phyloP scores from a whole-genome alignment of 2,113 vertebrate species.

The Channa maculata region DNA sequence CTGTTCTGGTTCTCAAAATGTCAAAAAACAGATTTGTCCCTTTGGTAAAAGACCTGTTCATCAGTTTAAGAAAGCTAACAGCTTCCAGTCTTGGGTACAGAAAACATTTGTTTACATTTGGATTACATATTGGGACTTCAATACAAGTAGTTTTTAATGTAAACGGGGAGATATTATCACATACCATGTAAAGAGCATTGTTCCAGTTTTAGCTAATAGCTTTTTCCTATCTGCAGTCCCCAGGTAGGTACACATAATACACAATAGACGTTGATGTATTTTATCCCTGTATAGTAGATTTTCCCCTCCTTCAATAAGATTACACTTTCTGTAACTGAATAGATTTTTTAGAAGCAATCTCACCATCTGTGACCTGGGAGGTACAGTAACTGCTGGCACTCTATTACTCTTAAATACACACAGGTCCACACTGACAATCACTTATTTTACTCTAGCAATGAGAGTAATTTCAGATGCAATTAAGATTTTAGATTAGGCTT shows the following conservation, averaged over 20 bases:
- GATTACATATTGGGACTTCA: conserved; percentile 10
- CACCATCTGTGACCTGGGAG: conserved; percentile 35
- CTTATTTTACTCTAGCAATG: conserved; percentile 17
- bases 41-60: not conserved
- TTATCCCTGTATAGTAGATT: not conserved
- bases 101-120: conserved; percentile 2
- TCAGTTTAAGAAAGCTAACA: not conserved
- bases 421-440: not conserved
- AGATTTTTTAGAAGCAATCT: conserved; percentile 28
- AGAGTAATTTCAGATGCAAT: conserved; percentile 46
- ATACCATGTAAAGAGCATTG: too few species aligned
- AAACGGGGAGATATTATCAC: not conserved
- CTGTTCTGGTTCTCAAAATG: too few species aligned
- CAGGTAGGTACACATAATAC: too few species aligned
- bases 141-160: conserved; percentile 9
- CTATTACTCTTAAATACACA: conserved; percentile 34
- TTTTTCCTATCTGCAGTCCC: too few species aligned
- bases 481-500: conserved; percentile 50
- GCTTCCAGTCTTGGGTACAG: not conserved
- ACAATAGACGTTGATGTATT: conserved; percentile 10
- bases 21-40: not conserved
- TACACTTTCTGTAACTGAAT: conserved; percentile 14
- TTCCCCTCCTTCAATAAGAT: conserved; percentile 2
- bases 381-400: conserved; percentile 35
- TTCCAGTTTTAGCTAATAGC: too few species aligned